These are phyloP conservation scores for Melanerpes formicivorus DNA, from an alignment of 2,113 vertebrate species.

Conservation along the genomic window DNA sequence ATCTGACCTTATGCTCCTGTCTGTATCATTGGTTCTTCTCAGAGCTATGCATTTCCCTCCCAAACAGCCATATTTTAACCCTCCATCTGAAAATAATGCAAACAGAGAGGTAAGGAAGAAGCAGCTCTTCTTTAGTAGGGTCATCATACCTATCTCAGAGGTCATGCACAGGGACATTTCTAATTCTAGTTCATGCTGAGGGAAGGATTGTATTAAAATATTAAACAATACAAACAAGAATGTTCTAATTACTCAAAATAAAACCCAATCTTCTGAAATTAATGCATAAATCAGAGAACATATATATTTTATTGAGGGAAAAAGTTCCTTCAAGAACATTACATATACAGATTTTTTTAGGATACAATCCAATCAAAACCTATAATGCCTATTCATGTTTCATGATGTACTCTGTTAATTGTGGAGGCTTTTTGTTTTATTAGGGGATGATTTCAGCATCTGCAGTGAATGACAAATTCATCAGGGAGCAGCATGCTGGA, in stretches of 20 bases:
- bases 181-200: background rate
- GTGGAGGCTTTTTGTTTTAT: background rate
- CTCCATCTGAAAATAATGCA: background rate
- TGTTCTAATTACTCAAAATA: background rate
- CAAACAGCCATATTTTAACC: background rate
- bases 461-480: background rate
- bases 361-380: background rate
- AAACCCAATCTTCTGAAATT: background rate
- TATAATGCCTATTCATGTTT: background rate
- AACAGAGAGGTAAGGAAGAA: background rate
- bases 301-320: accelerated
- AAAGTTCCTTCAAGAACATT: background rate
- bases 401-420: background rate
- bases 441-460: background rate
- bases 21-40: background rate
- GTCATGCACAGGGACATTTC: background rate
- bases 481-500: background rate
- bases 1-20: background rate
- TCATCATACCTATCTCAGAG: background rate
- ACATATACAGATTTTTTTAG: background rate
- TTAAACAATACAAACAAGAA: background rate
- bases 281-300: background rate
- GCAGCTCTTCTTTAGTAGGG: background rate
- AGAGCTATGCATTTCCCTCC: background rate
- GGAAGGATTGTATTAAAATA: background rate